A percentile compares a stretch with the other conserved stretches of the same genome.
These are phyloP conservation scores for Diabrotica balteata DNA, from an alignment of 2,888 invertebrate species.

Conservation along the genomic window DNA sequence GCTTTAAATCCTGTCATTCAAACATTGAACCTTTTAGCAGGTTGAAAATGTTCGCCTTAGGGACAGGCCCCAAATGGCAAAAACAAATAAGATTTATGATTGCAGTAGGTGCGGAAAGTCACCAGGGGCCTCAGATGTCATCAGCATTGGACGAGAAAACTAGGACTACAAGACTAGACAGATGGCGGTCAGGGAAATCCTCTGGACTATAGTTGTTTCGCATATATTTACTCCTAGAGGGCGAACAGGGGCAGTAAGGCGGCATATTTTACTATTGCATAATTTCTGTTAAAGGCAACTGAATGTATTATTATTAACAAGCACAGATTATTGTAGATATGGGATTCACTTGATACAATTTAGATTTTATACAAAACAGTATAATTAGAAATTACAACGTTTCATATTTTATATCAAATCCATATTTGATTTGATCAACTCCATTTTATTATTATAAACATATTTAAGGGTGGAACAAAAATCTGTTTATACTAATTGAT, in stretches of 20 bases:
- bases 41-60: slow-evolving; percentile 13
- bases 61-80: slow-evolving; percentile 11
- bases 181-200: slow-evolving; percentile 26
- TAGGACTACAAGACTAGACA: slow-evolving; percentile 20
- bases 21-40: slow-evolving; percentile 19
- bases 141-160: slow-evolving; percentile 15
- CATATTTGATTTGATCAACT: too few species aligned
- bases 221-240: not conserved
- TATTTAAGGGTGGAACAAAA: too few species aligned
- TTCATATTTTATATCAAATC: too few species aligned
- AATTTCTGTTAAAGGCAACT: too few species aligned
- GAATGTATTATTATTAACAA: too few species aligned
- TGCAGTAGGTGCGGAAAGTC: slow-evolving; percentile 17
- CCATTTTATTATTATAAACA: too few species aligned
- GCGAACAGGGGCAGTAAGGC: not conserved
- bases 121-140: slow-evolving; percentile 20
- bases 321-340: too few species aligned
- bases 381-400: too few species aligned
- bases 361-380: too few species aligned
- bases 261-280: too few species aligned
- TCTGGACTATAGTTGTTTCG: slow-evolving; percentile 3
- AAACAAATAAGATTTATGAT: slow-evolving; percentile 31
- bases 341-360: too few species aligned
- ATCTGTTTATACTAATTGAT: too few species aligned
- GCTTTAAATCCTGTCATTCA: slow-evolving; percentile 9